Conservation (phyloP, 2,888 invertebrate species). For the Agelastica alni region DNA sequence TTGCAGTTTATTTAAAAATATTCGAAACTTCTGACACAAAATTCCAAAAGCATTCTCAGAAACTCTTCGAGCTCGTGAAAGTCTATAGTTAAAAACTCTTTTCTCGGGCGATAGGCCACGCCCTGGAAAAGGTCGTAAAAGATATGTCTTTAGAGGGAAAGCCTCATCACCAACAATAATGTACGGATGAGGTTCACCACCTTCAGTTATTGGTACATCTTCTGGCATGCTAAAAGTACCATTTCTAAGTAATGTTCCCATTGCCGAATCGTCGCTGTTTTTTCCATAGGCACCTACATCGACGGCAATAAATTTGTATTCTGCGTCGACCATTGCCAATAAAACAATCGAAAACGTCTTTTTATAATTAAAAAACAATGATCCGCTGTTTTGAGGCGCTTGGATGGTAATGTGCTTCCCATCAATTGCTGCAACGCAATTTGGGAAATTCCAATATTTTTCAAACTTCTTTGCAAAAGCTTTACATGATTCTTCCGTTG, state of each 20-base stretch:
- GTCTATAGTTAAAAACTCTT: slow-evolving; percentile 9
- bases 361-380: no score
- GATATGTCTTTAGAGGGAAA: slow-evolving; percentile 37
- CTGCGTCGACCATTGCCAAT: slow-evolving; percentile 39
- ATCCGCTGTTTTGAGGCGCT: no score
- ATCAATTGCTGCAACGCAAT: no score
- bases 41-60: background rate
- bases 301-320: slow-evolving; percentile 42
- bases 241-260: slow-evolving; percentile 34
- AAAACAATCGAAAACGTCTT: slow-evolving; percentile 38
- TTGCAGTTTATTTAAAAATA: slow-evolving; percentile 7
- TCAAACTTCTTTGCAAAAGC: slow-evolving; percentile 17
- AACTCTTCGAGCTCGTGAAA: no score
- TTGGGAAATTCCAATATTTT: background rate
- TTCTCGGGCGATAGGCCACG: slow-evolving; percentile 16
- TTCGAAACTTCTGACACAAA: background rate
- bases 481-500: slow-evolving; percentile 18
- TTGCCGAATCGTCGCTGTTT: slow-evolving; percentile 40
- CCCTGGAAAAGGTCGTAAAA: slow-evolving; percentile 37
- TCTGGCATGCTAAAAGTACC: slow-evolving; percentile 29
- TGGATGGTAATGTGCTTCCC: no score
- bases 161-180: slow-evolving; percentile 41
- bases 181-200: slow-evolving; percentile 30
- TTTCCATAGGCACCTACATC: no score
- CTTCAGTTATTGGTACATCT: slow-evolving; percentile 21